Percentiles rank a stretch among this genome's conserved stretches.
phyloP scores from a whole-genome alignment of 2,797 vertebrate genomes.

The Eremophila alpestris region DNA sequence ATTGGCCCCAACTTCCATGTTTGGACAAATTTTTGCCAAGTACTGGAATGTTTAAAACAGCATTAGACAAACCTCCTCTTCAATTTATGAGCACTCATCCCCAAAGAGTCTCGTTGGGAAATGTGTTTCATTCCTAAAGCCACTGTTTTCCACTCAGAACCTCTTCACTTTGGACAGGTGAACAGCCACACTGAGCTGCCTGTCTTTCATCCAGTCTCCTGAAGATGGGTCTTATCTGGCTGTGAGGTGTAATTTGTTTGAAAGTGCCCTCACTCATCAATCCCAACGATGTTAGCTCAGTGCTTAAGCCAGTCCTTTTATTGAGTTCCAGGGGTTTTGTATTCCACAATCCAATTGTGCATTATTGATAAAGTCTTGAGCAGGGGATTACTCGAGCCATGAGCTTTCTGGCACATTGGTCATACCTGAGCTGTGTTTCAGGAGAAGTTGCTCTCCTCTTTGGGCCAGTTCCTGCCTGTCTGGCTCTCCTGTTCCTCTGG shows the following conservation, averaged over 20 bases:
- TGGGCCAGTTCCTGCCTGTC: neutral
- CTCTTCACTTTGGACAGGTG: neutral
- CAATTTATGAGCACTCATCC: neutral
- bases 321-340: conserved; percentile 46
- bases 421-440: conserved; percentile 5
- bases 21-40: neutral
- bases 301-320: conserved; percentile 44
- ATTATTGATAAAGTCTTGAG: conserved; percentile 56
- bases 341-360: conserved; percentile 46
- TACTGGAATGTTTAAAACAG: neutral
- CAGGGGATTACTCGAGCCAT: conserved; percentile 42
- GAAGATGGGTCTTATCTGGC: neutral
- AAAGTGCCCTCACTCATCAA: conserved; percentile 15
- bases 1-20: neutral
- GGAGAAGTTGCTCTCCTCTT: neutral
- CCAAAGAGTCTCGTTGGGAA: neutral
- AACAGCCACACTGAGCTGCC: neutral
- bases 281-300: conserved; percentile 21
- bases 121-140: neutral
- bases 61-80: neutral
- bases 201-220: neutral
- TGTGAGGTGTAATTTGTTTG: conserved; percentile 29
- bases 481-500: neutral
- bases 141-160: neutral
- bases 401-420: conserved; percentile 31